Percentiles rank a stretch among this genome's conserved stretches.
Conservation (phyloP, 2,797 vertebrate species). For the Delichon dasypus region DNA sequence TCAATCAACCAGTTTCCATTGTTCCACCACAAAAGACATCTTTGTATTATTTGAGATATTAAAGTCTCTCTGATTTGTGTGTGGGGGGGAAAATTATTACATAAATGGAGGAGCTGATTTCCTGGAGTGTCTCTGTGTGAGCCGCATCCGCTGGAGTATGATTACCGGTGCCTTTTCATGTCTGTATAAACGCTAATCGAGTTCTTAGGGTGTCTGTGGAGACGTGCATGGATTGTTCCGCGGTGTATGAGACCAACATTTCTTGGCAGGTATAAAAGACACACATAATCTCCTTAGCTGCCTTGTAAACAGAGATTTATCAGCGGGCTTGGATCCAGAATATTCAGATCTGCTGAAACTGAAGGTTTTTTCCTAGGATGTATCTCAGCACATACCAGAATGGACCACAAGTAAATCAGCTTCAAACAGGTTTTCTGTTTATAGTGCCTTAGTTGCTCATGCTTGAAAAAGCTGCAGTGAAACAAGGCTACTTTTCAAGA, state of each 20-base stretch:
- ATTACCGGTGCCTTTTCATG: neutral
- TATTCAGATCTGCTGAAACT: neutral
- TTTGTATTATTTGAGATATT: neutral
- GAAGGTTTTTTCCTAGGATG: neutral
- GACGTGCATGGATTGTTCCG: neutral
- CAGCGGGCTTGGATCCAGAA: neutral
- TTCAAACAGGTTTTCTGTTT: neutral
- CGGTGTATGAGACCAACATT: neutral
- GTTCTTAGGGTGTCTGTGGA: neutral
- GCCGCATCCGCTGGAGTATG: neutral
- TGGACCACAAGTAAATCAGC: neutral
- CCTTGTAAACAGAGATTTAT: neutral
- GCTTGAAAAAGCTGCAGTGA: neutral
- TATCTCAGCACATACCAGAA: neutral
- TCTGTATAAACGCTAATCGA: neutral
- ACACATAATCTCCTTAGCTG: neutral
- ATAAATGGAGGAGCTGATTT: neutral
- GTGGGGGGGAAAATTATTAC: accelerated
- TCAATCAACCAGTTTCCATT: neutral
- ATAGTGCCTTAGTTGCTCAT: neutral
- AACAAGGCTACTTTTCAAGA: neutral
- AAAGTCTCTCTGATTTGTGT: neutral
- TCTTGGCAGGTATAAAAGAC: neutral
- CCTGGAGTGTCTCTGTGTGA: neutral
- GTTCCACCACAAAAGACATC: neutral